Evolutionary conservation across 2,888 invertebrate genomes (phyloP).

Genomic region (Tiliacea aurago): DNA sequence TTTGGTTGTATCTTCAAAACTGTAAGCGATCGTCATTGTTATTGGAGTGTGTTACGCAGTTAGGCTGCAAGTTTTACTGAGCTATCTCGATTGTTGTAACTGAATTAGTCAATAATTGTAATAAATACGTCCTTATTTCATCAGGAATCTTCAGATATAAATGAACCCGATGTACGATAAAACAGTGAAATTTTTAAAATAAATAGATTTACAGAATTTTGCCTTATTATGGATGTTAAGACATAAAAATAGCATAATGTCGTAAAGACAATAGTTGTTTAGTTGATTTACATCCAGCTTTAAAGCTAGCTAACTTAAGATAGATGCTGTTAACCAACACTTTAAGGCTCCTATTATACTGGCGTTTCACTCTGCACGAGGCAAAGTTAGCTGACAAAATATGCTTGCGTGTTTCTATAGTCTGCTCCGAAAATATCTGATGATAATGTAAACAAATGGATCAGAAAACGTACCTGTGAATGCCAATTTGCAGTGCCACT

Average conservation of each 20-base stretch:
- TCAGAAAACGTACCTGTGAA: background rate
- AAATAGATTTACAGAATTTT: conserved; percentile 56
- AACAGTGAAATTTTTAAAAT: conserved; percentile 29
- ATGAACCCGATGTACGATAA: conserved; percentile 14
- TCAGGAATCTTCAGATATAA: conserved; percentile 23
- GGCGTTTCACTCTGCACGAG: background rate
- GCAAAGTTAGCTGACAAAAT: background rate
- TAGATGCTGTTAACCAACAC: background rate
- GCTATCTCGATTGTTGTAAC: conserved; percentile 39
- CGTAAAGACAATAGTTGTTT: conserved; percentile 50
- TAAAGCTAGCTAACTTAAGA: conserved; percentile 38
- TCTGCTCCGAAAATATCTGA: background rate
- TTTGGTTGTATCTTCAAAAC: background rate
- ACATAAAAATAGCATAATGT: conserved; percentile 54
- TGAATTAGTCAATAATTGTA: conserved; percentile 50
- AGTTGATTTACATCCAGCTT: conserved; percentile 44
- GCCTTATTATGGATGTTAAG: conserved; percentile 64
- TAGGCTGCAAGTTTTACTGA: conserved; percentile 11
- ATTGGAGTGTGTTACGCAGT: conserved; percentile 3
- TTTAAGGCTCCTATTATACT: conserved; percentile 9
- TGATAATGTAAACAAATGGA: background rate
- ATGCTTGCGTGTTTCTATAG: background rate
- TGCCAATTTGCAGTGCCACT: background rate
- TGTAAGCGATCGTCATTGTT: background rate
- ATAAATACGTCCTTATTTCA: conserved; percentile 39